Evolutionary conservation across 2,888 invertebrate genomes (phyloP), one percentile per base, ranked within the genome.

Genomic region (Disparrhopalites patrizii): DNA sequence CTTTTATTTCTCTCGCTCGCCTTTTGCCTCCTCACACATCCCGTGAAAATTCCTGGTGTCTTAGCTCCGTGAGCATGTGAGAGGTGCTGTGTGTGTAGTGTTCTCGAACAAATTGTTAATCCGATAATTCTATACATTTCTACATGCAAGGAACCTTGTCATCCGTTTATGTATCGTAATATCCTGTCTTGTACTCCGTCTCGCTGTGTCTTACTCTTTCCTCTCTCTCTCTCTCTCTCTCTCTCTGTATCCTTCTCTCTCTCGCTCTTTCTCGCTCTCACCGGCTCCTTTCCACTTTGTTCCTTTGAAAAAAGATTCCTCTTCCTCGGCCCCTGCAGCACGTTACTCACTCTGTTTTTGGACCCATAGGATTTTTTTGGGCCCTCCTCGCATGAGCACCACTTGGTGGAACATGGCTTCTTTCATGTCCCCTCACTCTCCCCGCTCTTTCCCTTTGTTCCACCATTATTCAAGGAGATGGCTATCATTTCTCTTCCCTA

Each of bases 81-180:
- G n/a, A n/a, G n/a, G n/a, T n/a, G n/a, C n/a, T n/a, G n/a, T n/a
- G n/a, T n/a, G n/a, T n/a, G 43, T 60, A 23, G 33, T 36, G n/a
- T 50, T 33, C 60, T 61, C 33, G 62, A 63, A 55, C 62, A 63
- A 63, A 54, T 55, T 63, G 43, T 63, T 63, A 63, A 63, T 63
- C 62, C 55, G 54, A 43, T 55, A 54, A 63, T 54, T 63, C 62
- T 47, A 54, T 43, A 55, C 55, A 10, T 33, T 40, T 27, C 47
- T 30, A 30, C 52, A 52, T 52, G 5, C 27, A 2, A 23, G 8
- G 5, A 23, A 13, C 5, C 47, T 18, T 47, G 18, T 23, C 47
- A 47, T 23, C 3, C 47, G 3, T 43, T 47, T 47, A 7, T 47
- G 13, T 47, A 47, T 47, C 47, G 47, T 7, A 47, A 47, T 47